Conservation (phyloP, 2,797 vertebrate genomes). For the Pseudomugil gertrudae region DNA sequence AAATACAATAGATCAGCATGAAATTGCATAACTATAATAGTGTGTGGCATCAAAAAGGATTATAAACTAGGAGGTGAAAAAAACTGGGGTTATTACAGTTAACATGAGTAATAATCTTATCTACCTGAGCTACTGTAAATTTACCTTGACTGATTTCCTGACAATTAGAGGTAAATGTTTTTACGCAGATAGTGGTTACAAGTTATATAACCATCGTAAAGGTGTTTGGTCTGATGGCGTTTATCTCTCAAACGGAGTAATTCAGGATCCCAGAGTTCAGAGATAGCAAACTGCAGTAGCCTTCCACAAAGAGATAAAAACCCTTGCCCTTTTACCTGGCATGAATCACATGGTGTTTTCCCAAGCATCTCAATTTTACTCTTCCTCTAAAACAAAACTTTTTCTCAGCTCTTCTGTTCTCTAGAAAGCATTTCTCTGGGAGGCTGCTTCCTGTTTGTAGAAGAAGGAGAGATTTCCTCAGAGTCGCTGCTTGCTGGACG, state of each 20-base stretch:
- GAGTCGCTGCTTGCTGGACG: conserved; percentile 76
- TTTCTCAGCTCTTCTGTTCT: conserved; percentile 46
- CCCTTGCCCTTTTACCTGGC: conserved; percentile 16
- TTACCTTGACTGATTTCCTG: conserved; percentile 27
- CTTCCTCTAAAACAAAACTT: conserved; percentile 12
- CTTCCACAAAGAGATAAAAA: conserved; percentile 22
- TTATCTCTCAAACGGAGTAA: conserved; percentile 3
- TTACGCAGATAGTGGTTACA: not conserved
- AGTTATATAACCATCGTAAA: conserved; percentile 9
- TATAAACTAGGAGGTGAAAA: conserved; percentile 9
- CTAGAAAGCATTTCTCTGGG: conserved; percentile 73
- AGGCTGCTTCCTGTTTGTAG: conserved; percentile 83
- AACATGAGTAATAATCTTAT: not conserved
- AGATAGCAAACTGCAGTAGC: conserved; percentile 17
- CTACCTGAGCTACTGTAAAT: not conserved
- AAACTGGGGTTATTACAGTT: not conserved
- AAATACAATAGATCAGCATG: conserved; percentile 17
- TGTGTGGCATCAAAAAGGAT: conserved; percentile 17
- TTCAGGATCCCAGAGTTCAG: conserved; percentile 17
- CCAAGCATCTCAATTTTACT: conserved; percentile 36
- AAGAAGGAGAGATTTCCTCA: conserved; percentile 82
- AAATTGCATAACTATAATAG: conserved; percentile 21
- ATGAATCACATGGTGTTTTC: conserved; percentile 43
- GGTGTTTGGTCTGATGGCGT: conserved; percentile 6
- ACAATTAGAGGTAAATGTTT: conserved; percentile 28